These are phyloP conservation scores for Acanthurus leucopareius DNA, from an alignment of 2,797 vertebrate genomes.

Conservation along the genomic window DNA sequence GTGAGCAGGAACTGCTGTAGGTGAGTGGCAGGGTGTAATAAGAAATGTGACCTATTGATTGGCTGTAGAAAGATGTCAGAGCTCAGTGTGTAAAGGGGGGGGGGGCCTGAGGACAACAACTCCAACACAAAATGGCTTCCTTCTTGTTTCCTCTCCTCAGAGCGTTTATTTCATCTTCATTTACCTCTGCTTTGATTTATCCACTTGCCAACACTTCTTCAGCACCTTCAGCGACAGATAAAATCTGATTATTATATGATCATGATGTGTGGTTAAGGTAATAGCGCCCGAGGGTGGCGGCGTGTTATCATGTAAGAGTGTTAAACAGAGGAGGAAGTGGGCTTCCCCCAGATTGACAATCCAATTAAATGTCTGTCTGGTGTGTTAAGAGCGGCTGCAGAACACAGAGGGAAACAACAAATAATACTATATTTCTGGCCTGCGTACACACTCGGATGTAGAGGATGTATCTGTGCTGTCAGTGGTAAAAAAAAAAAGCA, in stretches of 20 bases:
- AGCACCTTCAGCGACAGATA: slow-evolving; percentile 54
- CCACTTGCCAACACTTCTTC: slow-evolving; percentile 53
- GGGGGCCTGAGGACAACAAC: slow-evolving; percentile 18
- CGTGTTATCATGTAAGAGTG: slow-evolving; percentile 49
- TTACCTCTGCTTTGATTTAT: slow-evolving; percentile 30
- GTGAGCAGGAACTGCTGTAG: slow-evolving; percentile 39
- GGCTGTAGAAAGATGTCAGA: slow-evolving; percentile 68
- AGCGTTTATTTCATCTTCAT: slow-evolving; percentile 41
- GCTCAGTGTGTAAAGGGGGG: slow-evolving; percentile 20
- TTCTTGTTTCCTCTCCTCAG: slow-evolving; percentile 1
- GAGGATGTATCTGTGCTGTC: slow-evolving; percentile 22
- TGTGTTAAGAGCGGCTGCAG: slow-evolving; percentile 62
- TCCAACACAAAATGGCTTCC: slow-evolving; percentile 50
- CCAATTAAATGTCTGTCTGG: slow-evolving; percentile 80
- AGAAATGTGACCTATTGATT: slow-evolving; percentile 84
- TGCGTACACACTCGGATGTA: slow-evolving; percentile 35
- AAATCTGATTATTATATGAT: slow-evolving; percentile 68
- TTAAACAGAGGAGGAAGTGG: slow-evolving; percentile 69
- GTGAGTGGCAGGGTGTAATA: slow-evolving; percentile 83
- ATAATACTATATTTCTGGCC: slow-evolving; percentile 36
- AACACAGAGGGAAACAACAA: slow-evolving; percentile 67
- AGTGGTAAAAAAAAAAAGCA: slow-evolving; percentile 19
- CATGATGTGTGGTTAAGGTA: slow-evolving; percentile 76
- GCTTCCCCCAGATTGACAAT: slow-evolving; percentile 78
- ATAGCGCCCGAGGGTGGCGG: slow-evolving; percentile 54